Base-by-base conservation (phyloP, 2,113 vertebrate species). In the Origma solitaria region DNA sequence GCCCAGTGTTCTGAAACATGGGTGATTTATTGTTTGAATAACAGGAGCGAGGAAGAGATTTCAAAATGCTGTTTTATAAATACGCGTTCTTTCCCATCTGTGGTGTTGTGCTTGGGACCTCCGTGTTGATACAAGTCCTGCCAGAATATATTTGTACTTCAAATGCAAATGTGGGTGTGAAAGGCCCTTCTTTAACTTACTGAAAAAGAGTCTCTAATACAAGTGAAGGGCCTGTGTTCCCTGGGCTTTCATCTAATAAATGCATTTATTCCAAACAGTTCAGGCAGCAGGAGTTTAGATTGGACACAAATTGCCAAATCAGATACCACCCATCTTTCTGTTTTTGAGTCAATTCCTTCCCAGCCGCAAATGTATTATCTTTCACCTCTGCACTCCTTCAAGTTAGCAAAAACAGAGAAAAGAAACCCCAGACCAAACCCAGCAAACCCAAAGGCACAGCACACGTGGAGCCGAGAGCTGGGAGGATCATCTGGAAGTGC, bases 301-400 rank as follows among this genome's bases (percentile, higher is more conserved):
- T 54, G 94, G 68, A 53, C 31, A 31, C 13, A 58, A 90, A 73
- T 9, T 83, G 69, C 75, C 93, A 95, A 58, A 72, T 96, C 81
- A 90, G 66, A 93, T 95, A 65, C 89, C 68, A 40, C 90, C 82
- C 68, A 70, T 96, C 72, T 92, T 96, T 94, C 60, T 69, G 19
- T 88, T 96, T 94, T 93, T 83, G 82, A 88, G 35, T 37, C 47
- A 78, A 18, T 58, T 94, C 47, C 82, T 89, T 89, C 69, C 62
- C 81, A 88, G 71, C 51, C 82, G 33, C 58, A 76, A 58, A 44
- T 82, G 78, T 81, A 60, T 96, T 89, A 16, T 92, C 54, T 91
- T 96, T 93, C 64, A 70, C 92, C 40, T 70, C 77, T 62, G 69
- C 56, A 28, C 49, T 93, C 79, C 89, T 91, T 94, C 40, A 77